Percentiles rank a stretch among this genome's conserved stretches.
These are phyloP conservation scores for Polyommatus iphigenia DNA, from an alignment of 2,888 invertebrate species.

Conservation along the genomic window DNA sequence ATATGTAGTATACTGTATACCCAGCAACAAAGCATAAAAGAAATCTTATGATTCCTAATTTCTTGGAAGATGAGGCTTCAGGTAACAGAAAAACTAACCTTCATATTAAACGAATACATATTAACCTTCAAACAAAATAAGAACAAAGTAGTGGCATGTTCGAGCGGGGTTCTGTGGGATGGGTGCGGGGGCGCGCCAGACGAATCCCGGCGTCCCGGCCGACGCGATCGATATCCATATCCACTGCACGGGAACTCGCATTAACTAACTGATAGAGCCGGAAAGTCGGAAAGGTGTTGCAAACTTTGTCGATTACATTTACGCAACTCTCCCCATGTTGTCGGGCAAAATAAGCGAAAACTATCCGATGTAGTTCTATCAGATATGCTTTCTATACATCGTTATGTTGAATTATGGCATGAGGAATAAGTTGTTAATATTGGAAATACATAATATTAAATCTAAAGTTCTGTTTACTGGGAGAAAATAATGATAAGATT, in stretches of 20 bases:
- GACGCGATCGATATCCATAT: slow-evolving; percentile 75
- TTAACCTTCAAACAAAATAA: slow-evolving; percentile 80
- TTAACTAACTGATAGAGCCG: slow-evolving; percentile 72
- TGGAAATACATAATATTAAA: neutral
- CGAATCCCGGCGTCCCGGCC: slow-evolving; percentile 73
- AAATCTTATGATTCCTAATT: slow-evolving; percentile 8
- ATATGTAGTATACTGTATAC: neutral
- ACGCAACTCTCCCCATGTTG: slow-evolving; percentile 32
- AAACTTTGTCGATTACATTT: slow-evolving; percentile 75
- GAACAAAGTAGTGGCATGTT: slow-evolving; percentile 73
- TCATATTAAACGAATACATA: slow-evolving; percentile 57
- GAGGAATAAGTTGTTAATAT: neutral
- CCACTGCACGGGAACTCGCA: slow-evolving; percentile 71
- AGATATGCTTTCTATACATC: neutral
- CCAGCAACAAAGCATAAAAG: neutral
- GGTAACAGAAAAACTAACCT: slow-evolving; percentile 30
- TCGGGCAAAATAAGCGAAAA: slow-evolving; percentile 21
- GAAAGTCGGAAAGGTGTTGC: slow-evolving; percentile 73
- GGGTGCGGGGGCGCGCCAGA: slow-evolving; percentile 67
- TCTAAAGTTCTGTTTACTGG: neutral
- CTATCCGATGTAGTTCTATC: neutral
- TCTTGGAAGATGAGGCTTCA: neutral
- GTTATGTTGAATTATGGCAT: neutral
- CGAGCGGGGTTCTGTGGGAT: slow-evolving; percentile 60
- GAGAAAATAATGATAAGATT: neutral